A percentile compares a stretch with the other conserved stretches of the same genome.
Evolutionary conservation across 2,888 invertebrate genomes (phyloP).

Genomic region (Argynnis bischoffii): DNA sequence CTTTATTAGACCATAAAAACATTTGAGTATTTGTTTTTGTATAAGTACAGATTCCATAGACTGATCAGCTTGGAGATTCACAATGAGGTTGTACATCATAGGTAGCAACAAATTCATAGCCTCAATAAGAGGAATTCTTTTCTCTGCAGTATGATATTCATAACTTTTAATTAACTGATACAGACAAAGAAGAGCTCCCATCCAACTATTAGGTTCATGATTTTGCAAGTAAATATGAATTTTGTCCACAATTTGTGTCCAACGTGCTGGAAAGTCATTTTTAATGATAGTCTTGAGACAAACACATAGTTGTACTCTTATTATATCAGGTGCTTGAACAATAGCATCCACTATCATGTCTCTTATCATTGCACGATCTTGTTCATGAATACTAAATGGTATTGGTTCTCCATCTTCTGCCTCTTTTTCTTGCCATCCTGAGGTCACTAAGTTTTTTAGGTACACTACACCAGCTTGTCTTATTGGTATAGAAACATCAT

Average conservation of each 20-base stretch:
- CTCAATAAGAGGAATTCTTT: constrained; percentile 94
- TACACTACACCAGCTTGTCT: constrained; percentile 98
- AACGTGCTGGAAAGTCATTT: constrained; percentile 96
- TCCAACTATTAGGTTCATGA: constrained; percentile 93
- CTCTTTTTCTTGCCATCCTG: constrained; percentile 94
- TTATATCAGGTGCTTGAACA: constrained; percentile 94
- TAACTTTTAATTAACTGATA: constrained; percentile 97
- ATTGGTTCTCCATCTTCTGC: constrained; percentile 87
- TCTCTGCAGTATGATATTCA: constrained; percentile 95
- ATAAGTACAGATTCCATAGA: constrained; percentile 94
- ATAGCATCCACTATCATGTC: constrained; percentile 98
- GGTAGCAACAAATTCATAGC: constrained; percentile 97
- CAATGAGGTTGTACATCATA: constrained; percentile 92
- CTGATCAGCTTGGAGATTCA: constrained; percentile 90
- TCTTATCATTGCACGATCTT: constrained; percentile 96
- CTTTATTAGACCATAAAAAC: constrained; percentile 96
- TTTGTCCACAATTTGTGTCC: constrained; percentile 98
- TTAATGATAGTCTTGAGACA: constrained; percentile 96
- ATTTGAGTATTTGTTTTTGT: constrained; percentile 94
- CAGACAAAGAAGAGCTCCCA: constrained; percentile 94
- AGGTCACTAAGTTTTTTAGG: constrained; percentile 95
- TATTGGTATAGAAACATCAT: constrained; percentile 94
- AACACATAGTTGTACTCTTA: constrained; percentile 95
- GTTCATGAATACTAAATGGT: constrained; percentile 96
- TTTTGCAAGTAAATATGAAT: constrained; percentile 96